A percentile compares a stretch with the other conserved stretches of the same genome.
Evolutionary conservation across 1,140 invertebrate species (phyloP).

Genomic region (Hyposmocoma kahamanoa): DNA sequence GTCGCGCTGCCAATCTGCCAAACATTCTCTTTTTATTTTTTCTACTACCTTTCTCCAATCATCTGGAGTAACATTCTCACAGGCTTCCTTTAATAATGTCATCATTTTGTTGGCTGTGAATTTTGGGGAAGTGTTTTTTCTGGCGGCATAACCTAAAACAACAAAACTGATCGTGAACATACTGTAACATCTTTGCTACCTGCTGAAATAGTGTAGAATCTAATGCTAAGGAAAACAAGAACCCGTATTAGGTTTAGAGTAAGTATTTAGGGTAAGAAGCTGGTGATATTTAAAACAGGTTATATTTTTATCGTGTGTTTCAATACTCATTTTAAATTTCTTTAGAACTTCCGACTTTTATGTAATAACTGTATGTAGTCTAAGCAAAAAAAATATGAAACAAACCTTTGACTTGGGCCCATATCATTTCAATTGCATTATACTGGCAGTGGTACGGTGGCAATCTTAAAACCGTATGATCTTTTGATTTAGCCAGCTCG

Average conservation of each 20-base stretch:
- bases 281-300: too few species aligned
- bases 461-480: conserved; percentile 20
- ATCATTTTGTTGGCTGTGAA: conserved; percentile 9
- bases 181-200: too few species aligned
- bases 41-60: conserved; percentile 8
- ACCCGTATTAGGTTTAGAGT: too few species aligned
- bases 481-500: conserved; percentile 2
- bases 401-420: conserved; percentile 20
- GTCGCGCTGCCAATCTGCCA: too few species aligned
- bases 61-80: neutral
- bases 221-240: too few species aligned
- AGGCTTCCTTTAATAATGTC: neutral
- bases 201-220: too few species aligned
- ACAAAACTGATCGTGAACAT: neutral
- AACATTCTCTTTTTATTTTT: too few species aligned
- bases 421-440: conserved; percentile 33
- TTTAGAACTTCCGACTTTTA: too few species aligned
- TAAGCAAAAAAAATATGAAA: neutral
- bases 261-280: too few species aligned
- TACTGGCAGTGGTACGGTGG: conserved; percentile 31
- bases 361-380: too few species aligned
- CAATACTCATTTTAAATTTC: too few species aligned
- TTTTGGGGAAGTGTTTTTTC: conserved; percentile 6
- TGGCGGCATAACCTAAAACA: conserved; percentile 3
- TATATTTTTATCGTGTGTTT: too few species aligned